phyloP scores from a whole-genome alignment of 2,113 vertebrate species.

The Brachyhypopomus gauderio region DNA sequence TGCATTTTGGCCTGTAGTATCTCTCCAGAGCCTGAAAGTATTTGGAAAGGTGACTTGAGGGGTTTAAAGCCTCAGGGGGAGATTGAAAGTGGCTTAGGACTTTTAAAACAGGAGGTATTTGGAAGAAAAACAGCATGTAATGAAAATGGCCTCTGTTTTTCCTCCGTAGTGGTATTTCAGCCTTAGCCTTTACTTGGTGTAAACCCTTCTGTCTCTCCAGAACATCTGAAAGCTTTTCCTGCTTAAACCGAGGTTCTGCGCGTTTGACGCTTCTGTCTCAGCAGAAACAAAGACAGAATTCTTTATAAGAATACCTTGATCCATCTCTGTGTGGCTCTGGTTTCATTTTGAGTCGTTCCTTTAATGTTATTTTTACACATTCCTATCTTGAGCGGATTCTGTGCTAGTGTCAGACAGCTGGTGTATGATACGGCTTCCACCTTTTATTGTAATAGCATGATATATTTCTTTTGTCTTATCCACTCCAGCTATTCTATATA shows the following conservation, averaged over 20 bases:
- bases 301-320: not conserved
- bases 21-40: constrained; percentile 61
- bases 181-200: constrained; percentile 25
- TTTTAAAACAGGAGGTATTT: constrained; percentile 64
- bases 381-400: no score
- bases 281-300: constrained; percentile 7
- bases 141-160: constrained; percentile 52
- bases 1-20: constrained; percentile 45
- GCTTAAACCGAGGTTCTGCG: constrained; percentile 26
- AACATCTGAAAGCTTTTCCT: constrained; percentile 35
- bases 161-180: constrained; percentile 46
- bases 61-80: no score
- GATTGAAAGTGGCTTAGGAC: constrained; percentile 60
- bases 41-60: constrained; percentile 64
- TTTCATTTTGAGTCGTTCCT: not conserved
- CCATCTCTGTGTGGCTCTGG: not conserved
- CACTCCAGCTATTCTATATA: not conserved
- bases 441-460: not conserved
- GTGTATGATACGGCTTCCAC: not conserved
- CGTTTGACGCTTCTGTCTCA: constrained; percentile 26
- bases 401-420: not conserved
- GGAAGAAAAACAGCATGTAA: constrained; percentile 52
- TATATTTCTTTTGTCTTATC: no score
- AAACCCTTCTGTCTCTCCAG: constrained; percentile 15
- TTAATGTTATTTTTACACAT: not conserved